Conservation (phyloP, 2,888 invertebrate species). For the Dendrolimus pini region DNA sequence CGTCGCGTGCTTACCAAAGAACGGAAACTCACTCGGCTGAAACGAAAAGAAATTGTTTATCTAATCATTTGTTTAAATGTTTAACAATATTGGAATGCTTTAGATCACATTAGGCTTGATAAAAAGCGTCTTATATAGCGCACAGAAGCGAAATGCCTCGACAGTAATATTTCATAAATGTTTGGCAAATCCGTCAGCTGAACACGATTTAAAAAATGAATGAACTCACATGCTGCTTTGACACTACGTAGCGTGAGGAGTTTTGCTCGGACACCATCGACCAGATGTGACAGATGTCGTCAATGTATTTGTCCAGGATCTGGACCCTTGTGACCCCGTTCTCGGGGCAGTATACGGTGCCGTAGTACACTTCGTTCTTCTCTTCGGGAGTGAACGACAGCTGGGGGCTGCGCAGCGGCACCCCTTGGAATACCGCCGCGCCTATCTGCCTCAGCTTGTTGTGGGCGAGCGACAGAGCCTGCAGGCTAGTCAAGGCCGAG, state of each 20-base stretch:
- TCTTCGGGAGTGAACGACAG: constrained; percentile 4
- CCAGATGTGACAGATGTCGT: constrained; percentile 12
- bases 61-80: no score
- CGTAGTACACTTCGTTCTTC: no score
- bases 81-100: neutral
- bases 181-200: no score
- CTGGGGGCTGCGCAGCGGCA: neutral
- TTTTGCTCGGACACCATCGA: constrained; percentile 4
- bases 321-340: constrained; percentile 3
- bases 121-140: no score
- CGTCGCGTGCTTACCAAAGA: constrained; percentile 8
- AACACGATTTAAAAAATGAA: neutral
- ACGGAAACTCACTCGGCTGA: constrained; percentile 15
- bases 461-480: constrained; percentile 3
- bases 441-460: constrained; percentile 8
- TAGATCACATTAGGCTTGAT: no score
- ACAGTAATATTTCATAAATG: no score
- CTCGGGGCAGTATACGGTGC: constrained; percentile 7
- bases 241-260: constrained; percentile 11
- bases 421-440: constrained; percentile 8
- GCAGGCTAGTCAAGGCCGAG: constrained; percentile 6
- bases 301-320: constrained; percentile 9
- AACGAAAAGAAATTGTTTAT: neutral
- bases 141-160: no score
- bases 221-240: constrained; percentile 1